phyloP scores from a whole-genome alignment of 2,797 vertebrate genomes.

The Micromesistius poutassou region DNA sequence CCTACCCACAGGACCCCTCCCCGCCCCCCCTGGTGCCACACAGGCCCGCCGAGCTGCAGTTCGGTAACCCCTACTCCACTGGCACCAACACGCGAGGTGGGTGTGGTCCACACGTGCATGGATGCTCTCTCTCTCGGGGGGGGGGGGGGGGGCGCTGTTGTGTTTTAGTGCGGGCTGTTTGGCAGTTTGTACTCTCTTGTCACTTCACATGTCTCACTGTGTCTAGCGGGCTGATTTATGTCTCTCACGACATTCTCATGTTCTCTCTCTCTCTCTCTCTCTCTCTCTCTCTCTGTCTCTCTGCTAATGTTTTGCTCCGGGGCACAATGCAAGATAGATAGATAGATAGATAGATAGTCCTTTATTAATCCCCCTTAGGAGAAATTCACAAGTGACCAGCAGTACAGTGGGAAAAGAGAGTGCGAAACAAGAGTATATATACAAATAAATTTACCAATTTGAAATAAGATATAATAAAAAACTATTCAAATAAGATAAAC shows the following conservation, averaged over 20 bases:
- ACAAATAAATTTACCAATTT: no score
- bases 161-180: neutral
- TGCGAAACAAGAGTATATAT: no score
- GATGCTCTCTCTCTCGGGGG: neutral
- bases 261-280: neutral
- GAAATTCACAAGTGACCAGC: no score
- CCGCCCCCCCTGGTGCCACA: conserved; percentile 77
- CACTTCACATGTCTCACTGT: neutral
- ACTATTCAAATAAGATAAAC: no score
- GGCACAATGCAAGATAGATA: no score
- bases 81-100: conserved; percentile 75
- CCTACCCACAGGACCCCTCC: conserved; percentile 80
- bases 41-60: conserved; percentile 85
- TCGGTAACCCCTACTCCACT: conserved; percentile 87
- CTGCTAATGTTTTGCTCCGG: neutral
- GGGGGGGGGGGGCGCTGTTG: no score
- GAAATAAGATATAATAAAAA: no score
- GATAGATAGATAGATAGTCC: no score
- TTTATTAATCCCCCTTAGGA: no score
- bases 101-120: neutral
- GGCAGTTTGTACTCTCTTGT: neutral
- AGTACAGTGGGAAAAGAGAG: no score
- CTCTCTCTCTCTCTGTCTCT: neutral
- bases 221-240: neutral
- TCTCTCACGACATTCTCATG: neutral